Evolutionary conservation across 2,113 vertebrate genomes (phyloP), one percentile per base, ranked within the genome.

Genomic region (Lophochroa leadbeateri): DNA sequence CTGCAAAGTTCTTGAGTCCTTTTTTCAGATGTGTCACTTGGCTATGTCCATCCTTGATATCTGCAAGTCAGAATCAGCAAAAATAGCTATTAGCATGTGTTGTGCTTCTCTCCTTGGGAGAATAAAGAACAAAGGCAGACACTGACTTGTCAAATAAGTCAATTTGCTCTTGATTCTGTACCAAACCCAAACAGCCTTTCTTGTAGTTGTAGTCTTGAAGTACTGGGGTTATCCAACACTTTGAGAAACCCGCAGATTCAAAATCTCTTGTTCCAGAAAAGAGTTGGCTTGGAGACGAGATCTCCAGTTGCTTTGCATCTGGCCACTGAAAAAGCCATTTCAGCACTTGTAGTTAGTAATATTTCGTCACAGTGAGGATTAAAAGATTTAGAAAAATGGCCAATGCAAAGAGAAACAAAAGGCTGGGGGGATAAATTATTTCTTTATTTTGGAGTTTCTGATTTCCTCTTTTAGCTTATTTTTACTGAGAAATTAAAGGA

Each of bases 351-450:
- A 10, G 8, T 68, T 52, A 64, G 16, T 37, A 43, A n/a, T 44
- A 13, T 35, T 76, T 61, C 33, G 15, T 41, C 53, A 35, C 12
- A 63, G 19, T 1, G 6, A 57, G 28, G 31, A 76, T 47, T 57
- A 77, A 69, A 86, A 64, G 14, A 53, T 58, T 57, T 82, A 49
- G 9, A 37, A 88, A 90, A 80, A 31, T 74, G 31, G 1, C 17
- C 21, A 58, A 18, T 80, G 9, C 12, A 65, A 43, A 31, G 10
- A 72, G 21, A 67, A 88, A 55, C 8, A 74, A 53, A 80, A 49
- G 12, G 0, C 3, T 47, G 6, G 9, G 5, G 13, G 10, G 3
- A 4, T 17, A 3, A 7, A 8, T 81, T 63, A 12, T 52, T 71
- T 68, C 8, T 37, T 29, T 61, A 7, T 37, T 55, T 33, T 7